Percentiles rank a stretch among this genome's conserved stretches.
Evolutionary conservation across 2,888 invertebrate genomes (phyloP).

Genomic region (Hybos culiciformis): DNA sequence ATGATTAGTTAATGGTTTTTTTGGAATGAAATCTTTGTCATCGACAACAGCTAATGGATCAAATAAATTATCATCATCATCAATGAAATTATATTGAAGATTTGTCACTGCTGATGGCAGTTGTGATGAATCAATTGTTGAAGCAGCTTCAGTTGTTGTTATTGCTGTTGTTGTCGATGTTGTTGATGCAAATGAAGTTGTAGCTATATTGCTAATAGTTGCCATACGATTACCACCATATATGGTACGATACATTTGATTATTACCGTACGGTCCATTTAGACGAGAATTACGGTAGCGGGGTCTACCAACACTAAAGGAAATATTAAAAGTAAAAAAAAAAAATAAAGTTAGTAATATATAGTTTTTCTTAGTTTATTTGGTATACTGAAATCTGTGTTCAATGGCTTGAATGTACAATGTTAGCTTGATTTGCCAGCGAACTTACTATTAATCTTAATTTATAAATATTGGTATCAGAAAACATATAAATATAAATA

Average conservation of each 20-base stretch:
- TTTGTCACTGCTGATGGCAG: no score
- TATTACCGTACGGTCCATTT: slow-evolving; percentile 11
- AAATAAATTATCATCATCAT: slow-evolving; percentile 7
- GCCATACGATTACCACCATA: slow-evolving; percentile 2
- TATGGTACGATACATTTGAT: slow-evolving; percentile 10
- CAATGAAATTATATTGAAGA: no score
- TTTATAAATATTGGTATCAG: no score
- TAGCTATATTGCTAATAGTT: no score
- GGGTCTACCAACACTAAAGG: slow-evolving; percentile 2
- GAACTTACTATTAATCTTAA: no score
- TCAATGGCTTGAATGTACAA: neutral
- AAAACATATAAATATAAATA: no score
- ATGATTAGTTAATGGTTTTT: slow-evolving; percentile 6
- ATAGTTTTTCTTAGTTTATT: neutral
- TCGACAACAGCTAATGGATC: slow-evolving; percentile 1
- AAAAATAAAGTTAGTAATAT: neutral
- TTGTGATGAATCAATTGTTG: slow-evolving; percentile 1
- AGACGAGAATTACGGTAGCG: slow-evolving; percentile 7
- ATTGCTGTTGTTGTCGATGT: neutral
- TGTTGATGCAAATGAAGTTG: neutral
- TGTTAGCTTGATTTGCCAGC: no score
- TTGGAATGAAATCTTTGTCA: slow-evolving; percentile 7
- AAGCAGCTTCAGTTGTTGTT: slow-evolving; percentile 1
- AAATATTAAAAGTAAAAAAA: neutral
- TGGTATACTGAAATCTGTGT: neutral